Base-by-base conservation (phyloP, 1,140 invertebrate species). In the Steinernema feltiae region DNA sequence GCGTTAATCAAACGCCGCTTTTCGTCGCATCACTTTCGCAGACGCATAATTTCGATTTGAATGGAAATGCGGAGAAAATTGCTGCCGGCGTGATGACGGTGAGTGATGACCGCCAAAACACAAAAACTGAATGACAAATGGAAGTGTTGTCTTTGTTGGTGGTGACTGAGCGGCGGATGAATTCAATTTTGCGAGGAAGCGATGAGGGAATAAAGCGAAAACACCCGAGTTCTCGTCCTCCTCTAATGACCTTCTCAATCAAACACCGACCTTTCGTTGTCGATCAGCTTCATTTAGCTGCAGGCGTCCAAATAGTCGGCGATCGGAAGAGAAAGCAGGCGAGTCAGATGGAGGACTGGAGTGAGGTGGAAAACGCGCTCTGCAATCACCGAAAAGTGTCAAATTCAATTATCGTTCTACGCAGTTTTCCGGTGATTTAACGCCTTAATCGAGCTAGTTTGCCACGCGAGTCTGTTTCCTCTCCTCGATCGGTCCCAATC, bases 381-480 rank as follows among this genome's bases (percentile, higher is more conserved):
- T n/a, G 53, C 53, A 63, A 63, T 63, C 53, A 27, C 15, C 15
- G 53, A 15, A 71, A 71, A 30, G 69, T 73, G n/a, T 71, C 63
- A 71, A 74, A 71, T 32, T 74, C 21, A 48, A 74, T 71, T 71
- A 74, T 32, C 73, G 69, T 7, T 32, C 30, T n/a, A n/a, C 29
- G 30, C 48, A 21, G 53, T 48, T 30, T 73, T 32, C 48, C 73
- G 48, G 69, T 74, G 29, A 71, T 48, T 69, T 73, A 41, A 18
- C 35, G 35, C 18, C 35, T 18, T 18, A 41, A 41, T 41, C 35
- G 35, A 18, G 7, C 7, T 7, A 41, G 35, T 41, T 41, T 18
- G 7, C 7, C 35, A 7, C 35, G 35, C 18, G 35, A 18, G 18
- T 7, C 35, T 7, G 35, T 18, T 41, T 7, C n/a, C n/a, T n/a